Evolutionary conservation across 2,888 invertebrate genomes (phyloP), one percentile per base, ranked within the genome.

Genomic region (Leucophora obtusa): DNA sequence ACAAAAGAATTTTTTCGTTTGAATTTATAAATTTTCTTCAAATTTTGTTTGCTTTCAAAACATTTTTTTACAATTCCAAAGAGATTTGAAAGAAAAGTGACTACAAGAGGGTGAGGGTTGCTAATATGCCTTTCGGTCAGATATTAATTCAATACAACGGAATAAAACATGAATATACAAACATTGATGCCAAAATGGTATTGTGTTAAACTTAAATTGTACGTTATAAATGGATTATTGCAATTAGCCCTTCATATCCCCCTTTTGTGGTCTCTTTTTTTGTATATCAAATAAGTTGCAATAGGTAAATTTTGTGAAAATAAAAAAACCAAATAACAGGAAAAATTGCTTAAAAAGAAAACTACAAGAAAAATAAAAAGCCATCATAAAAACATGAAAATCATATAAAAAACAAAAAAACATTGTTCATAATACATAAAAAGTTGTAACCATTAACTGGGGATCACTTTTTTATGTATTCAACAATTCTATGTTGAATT

Each of bases 181-280:
- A 70, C 65, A 18, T n/a, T 59, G 21, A 21, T 70, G 66, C 47
- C 56, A 72, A 63, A 63, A 38, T 38, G 38, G 68, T 83, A 83
- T 84, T 84, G 83, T 83, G 81, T 53, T 75, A 73, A 82, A 72
- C 81, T 63, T 63, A 86, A 86, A 86, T 86, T 85, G 84, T 85
- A 85, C 84, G 85, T 86, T 89, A 85, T 89, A 89, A 89, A 89
- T 89, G 89, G 89, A 89, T 89, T 89, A 89, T 87, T 88, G 88
- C 89, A 89, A 89, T 89, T 89, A 89, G 87, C 87, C 86, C 84
- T 81, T 83, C 83, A 79, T 74, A 65, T 66, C 72, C 77, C 82
- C 50, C 63, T 72, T 15, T 75, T 53, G 14, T 18, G 60, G 43
- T 35, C 10, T 53, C 28, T 65, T 63, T 66, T 58, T 28, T 54